Evolutionary conservation across 2,113 vertebrate genomes (phyloP).

Genomic region (Anser cygnoides): DNA sequence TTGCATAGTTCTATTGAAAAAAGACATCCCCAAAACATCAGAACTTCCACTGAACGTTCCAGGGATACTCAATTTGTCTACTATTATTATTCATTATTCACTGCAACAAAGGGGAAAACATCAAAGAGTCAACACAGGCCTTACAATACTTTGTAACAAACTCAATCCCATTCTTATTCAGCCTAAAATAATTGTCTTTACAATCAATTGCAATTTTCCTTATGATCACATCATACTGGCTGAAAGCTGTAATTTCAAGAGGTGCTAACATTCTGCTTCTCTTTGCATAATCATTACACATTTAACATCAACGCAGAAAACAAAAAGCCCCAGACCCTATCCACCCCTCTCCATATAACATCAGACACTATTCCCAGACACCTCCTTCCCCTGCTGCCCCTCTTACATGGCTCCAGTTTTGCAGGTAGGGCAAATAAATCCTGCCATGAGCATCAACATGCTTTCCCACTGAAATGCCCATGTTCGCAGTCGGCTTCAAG

Average conservation of each 20-base stretch:
- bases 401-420: constrained; percentile 94
- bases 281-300: background rate
- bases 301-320: background rate
- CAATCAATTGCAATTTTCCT: background rate
- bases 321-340: background rate
- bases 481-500: constrained; percentile 88
- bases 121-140: background rate
- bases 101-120: background rate
- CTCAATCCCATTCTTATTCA: background rate
- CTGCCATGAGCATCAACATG: constrained; percentile 90
- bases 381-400: background rate
- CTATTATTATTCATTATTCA: background rate
- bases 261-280: background rate
- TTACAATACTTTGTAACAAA: background rate
- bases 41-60: background rate
- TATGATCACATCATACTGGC: background rate
- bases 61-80: background rate
- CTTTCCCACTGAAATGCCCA: constrained; percentile 90
- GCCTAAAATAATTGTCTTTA: background rate
- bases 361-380: background rate
- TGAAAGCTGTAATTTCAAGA: background rate
- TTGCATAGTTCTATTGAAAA: background rate
- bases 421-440: constrained; percentile 89
- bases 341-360: background rate
- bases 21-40: background rate